Conservation (phyloP, 1,140 invertebrate species). For the Pararge aegeria region DNA sequence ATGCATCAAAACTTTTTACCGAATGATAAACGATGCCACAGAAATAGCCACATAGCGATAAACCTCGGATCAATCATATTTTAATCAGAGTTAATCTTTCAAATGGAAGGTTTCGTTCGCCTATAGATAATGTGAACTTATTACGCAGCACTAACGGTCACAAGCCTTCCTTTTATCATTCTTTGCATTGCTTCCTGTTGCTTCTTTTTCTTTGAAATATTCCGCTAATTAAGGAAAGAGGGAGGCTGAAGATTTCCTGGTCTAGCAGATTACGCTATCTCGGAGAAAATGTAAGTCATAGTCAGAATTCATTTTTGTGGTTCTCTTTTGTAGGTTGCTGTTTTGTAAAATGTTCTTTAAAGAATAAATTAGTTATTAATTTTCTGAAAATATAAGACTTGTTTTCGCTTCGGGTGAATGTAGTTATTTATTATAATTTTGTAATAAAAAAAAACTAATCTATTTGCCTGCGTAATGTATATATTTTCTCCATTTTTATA, state of each 20-base stretch:
- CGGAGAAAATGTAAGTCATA: conserved; percentile 55
- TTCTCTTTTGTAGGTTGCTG: conserved; percentile 28
- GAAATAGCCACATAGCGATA: conserved; percentile 8
- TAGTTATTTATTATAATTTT: too few species aligned
- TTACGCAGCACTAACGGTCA: conserved; percentile 26
- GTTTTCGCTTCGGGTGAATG: too few species aligned
- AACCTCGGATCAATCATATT: conserved; percentile 18
- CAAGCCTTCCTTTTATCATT: conserved; percentile 48
- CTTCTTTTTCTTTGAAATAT: conserved; percentile 58
- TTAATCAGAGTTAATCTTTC: conserved; percentile 22
- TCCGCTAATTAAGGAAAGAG: conserved; percentile 74
- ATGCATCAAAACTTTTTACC: conserved; percentile 8
- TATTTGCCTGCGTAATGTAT: background rate
- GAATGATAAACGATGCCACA: conserved; percentile 9
- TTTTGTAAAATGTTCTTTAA: conserved; percentile 19
- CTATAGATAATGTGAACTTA: conserved; percentile 26
- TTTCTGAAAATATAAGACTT: background rate
- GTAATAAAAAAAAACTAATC: too few species aligned
- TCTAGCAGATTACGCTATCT: conserved; percentile 63
- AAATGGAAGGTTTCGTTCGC: conserved; percentile 22
- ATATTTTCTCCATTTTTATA: background rate
- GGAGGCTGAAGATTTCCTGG: conserved; percentile 69
- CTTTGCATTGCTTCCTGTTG: conserved; percentile 61
- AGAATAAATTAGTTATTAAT: conserved; percentile 2
- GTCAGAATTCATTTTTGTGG: conserved; percentile 23